Evolutionary conservation across 2,113 vertebrate species (phyloP).

Genomic region (Plecotus auritus): DNA sequence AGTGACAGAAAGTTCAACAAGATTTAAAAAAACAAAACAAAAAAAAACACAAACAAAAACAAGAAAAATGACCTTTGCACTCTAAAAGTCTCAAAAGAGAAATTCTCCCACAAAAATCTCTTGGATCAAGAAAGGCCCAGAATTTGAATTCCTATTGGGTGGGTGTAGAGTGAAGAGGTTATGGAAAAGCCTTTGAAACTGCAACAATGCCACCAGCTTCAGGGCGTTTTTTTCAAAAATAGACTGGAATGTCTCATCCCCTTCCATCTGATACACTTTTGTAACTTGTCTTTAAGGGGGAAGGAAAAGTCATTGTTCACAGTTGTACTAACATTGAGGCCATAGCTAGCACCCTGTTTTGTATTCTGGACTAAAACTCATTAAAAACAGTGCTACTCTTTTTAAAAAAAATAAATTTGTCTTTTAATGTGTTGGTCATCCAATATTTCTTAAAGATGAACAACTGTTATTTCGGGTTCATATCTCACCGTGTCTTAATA

Average conservation of each 20-base stretch:
- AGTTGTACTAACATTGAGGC: not conserved
- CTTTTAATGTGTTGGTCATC: not conserved
- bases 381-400: not conserved
- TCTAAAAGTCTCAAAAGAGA: not conserved
- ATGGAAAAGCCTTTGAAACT: too few species aligned
- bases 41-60: not conserved
- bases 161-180: not conserved
- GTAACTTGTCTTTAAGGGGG: not conserved
- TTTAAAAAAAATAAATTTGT: not conserved
- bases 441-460: not conserved
- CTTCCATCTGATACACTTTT: not conserved
- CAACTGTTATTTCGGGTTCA: not conserved
- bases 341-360: not conserved
- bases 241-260: not conserved
- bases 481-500: not conserved
- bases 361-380: slow-evolving; percentile 26
- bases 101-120: not conserved
- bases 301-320: not conserved
- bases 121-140: not conserved
- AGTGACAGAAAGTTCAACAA: not conserved
- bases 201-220: too few species aligned
- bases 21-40: not conserved
- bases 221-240: not conserved
- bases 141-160: not conserved
- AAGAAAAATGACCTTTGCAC: not conserved